Base-by-base conservation (phyloP, 2,113 vertebrate species). In the Phoxinus phoxinus region DNA sequence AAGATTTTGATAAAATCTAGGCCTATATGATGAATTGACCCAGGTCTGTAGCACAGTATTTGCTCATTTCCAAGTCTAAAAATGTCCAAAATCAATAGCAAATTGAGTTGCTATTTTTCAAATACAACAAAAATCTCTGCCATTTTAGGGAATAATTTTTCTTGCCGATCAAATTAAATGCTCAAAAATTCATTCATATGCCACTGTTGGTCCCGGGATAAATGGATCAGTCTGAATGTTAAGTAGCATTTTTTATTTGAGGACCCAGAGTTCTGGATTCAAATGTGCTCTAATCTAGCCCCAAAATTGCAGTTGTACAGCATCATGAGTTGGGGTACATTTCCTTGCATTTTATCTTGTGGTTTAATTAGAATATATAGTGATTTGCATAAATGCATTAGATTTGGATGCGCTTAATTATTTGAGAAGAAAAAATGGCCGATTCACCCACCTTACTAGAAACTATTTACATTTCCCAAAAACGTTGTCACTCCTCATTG, bases 151-250 rank as follows among this genome's bases (percentile, higher is more conserved):
- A 73, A 3, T 25, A 0, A 2, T 48, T 46, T 73, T 48, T 74
- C 41, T 17, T 48, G 41, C n/a, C 46, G 41, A 74, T 74, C 41
- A 74, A 74, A 74, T 46, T 23, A 44, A 72, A 72, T 13, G 21
- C 69, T 72, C 41, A 74, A 74, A 74, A 46, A 44, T 74, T 74
- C 23, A 74, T 46, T 74, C 41, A 13, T 25, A 12, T 25, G 12
- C 41, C 37, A 73, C 71, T 74, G 37, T 17, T 46, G 23, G 71
- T 27, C 71, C 23, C 11, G 44, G 71, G 41, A 74, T 74, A 46
- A 74, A 74, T 74, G 72, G n/a, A 74, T 74, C 72, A 74, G 2
- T 74, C n/a, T 74, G 72, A 48, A 74, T 74, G 72, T 27, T 74
- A 74, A 74, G 72, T 27, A 74, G 41, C n/a, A 74, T 27, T 74